Percentiles rank a stretch among this genome's conserved stretches.
phyloP scores from a whole-genome alignment of 2,113 vertebrate genomes.

The Passer domesticus region DNA sequence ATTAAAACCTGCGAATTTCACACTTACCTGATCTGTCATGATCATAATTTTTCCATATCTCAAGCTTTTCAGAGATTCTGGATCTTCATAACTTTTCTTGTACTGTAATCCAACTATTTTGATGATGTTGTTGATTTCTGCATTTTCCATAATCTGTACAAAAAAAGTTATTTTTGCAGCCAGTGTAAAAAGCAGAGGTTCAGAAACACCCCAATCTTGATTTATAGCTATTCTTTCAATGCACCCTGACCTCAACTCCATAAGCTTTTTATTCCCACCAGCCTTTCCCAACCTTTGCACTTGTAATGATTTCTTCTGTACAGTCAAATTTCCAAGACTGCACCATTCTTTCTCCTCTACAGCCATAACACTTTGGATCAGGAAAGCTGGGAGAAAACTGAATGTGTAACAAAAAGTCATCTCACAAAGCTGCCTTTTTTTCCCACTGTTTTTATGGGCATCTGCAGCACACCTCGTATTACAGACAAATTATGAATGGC shows the following conservation, averaged over 20 bases:
- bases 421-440: neutral
- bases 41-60: constrained; percentile 99
- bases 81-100: constrained; percentile 98
- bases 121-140: constrained; percentile 99
- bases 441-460: neutral
- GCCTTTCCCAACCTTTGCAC: neutral
- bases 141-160: constrained; percentile 96
- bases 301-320: neutral
- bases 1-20: neutral
- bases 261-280: neutral
- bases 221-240: neutral
- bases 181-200: neutral
- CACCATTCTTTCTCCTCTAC: neutral
- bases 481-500: neutral
- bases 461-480: neutral
- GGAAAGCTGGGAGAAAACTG: neutral
- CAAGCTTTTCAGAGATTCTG: constrained; percentile 90
- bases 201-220: neutral
- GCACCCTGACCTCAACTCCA: neutral
- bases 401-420: neutral
- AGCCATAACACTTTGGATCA: neutral
- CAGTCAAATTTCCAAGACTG: neutral
- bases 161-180: neutral
- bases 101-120: constrained; percentile 98
- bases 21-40: constrained; percentile 97